Evolutionary conservation across 2,113 vertebrate genomes (phyloP).

Genomic region (Eclectus roratus): DNA sequence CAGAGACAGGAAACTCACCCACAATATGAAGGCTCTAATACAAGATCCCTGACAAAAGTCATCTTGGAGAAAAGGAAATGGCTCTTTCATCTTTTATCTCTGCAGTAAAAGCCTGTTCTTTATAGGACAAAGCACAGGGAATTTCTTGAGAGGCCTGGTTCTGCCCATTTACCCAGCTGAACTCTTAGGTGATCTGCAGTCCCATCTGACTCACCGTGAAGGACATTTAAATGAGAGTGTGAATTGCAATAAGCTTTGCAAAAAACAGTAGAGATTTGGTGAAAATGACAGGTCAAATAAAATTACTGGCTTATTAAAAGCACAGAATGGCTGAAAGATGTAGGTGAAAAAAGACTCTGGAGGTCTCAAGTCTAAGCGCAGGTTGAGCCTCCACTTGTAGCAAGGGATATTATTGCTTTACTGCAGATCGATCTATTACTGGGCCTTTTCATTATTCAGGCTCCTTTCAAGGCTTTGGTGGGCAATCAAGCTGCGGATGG

Average conservation of each 20-base stretch:
- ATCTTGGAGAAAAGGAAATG: neutral
- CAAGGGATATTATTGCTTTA: conserved; percentile 8
- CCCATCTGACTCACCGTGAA: neutral
- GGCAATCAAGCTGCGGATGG: neutral
- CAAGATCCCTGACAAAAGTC: neutral
- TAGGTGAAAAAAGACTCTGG: conserved; percentile 34
- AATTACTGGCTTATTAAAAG: conserved; percentile 52
- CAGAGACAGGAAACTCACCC: neutral
- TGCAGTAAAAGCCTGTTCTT: neutral
- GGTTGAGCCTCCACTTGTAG: neutral
- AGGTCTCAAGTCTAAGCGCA: conserved; percentile 25
- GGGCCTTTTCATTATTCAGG: neutral
- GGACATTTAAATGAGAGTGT: conserved; percentile 26
- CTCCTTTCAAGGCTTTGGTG: neutral
- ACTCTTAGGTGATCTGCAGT: neutral
- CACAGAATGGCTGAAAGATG: neutral
- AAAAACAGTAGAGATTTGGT: conserved; percentile 32
- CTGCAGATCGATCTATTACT: neutral
- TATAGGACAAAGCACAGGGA: conserved; percentile 8
- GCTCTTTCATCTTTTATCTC: neutral
- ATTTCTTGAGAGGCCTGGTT: neutral
- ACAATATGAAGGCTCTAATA: neutral
- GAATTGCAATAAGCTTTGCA: conserved; percentile 27
- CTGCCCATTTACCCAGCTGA: neutral
- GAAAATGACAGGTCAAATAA: conserved; percentile 52